Evolutionary conservation across 35 echinoderm and acorn worm genomes (phyloP).

Genomic region (Ophioderma brevispina): DNA sequence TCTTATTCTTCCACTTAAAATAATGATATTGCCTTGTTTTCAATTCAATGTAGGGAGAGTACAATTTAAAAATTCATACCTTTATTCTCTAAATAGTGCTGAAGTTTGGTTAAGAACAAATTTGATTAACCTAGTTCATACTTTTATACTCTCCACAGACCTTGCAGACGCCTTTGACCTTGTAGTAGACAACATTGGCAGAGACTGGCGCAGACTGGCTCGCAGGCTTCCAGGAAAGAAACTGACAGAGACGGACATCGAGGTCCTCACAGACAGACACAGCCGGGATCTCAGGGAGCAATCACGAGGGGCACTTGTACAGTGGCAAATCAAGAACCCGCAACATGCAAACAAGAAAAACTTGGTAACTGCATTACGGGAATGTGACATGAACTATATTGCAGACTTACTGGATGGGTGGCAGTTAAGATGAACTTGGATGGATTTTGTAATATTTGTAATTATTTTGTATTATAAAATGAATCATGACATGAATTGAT

Average conservation of each 20-base stretch:
- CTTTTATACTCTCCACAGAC: constrained; percentile 32
- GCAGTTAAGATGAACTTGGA: background rate
- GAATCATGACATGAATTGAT: too few relatives aligned
- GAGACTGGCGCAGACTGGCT: constrained; percentile 71
- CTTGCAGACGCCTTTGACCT: constrained; percentile 62
- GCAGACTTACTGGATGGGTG: constrained; percentile 58
- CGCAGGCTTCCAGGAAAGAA: constrained; percentile 21
- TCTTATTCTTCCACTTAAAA: too few relatives aligned
- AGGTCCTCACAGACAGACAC: constrained; percentile 38
- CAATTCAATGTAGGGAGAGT: too few relatives aligned
- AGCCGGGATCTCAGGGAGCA: constrained; percentile 50
- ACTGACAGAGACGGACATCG: constrained; percentile 61
- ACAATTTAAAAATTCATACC: too few relatives aligned
- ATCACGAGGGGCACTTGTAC: constrained; percentile 23
- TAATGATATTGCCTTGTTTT: too few relatives aligned
- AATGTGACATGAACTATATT: constrained; percentile 70
- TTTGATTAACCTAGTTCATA: too few relatives aligned
- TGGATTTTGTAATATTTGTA: too few relatives aligned
- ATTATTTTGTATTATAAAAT: too few relatives aligned
- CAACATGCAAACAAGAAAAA: background rate
- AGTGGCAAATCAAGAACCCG: constrained; percentile 41
- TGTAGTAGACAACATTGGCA: constrained; percentile 63
- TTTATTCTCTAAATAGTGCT: too few relatives aligned
- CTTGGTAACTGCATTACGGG: constrained; percentile 45
- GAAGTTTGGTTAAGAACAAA: too few relatives aligned